Conservation (phyloP, 2,113 vertebrate genomes). For the Anthoscopus minutus region DNA sequence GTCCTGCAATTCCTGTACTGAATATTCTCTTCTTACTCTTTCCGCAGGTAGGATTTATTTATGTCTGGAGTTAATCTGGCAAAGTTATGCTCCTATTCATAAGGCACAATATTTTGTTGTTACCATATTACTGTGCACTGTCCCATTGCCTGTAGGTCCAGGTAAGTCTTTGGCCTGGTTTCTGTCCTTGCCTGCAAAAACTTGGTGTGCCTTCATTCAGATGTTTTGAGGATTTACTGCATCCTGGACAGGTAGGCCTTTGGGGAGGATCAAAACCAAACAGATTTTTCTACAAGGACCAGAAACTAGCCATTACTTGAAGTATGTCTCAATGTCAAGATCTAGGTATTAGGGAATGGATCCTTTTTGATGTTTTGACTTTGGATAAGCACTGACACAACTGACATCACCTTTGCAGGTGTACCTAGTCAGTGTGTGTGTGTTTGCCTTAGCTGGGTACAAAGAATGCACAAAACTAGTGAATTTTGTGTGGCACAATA, state of each 20-base stretch:
- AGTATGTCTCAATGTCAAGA: background rate
- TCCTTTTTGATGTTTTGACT: background rate
- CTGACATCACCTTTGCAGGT: background rate
- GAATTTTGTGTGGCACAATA: background rate
- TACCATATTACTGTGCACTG: background rate
- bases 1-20: background rate
- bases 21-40: background rate
- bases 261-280: background rate
- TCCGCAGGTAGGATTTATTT: background rate
- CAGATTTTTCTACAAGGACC: background rate
- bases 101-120: background rate
- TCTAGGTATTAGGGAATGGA: background rate
- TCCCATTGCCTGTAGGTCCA: background rate
- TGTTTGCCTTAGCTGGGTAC: background rate
- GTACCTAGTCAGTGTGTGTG: background rate
- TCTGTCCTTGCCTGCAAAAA: background rate
- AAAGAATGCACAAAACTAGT: fast-evolving
- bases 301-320: background rate
- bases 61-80: background rate
- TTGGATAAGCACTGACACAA: background rate
- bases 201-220: background rate
- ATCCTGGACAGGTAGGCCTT: background rate
- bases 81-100: background rate
- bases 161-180: background rate
- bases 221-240: background rate